Conservation (phyloP, 2,797 vertebrate species). For the Notoglanidium macrostoma region DNA sequence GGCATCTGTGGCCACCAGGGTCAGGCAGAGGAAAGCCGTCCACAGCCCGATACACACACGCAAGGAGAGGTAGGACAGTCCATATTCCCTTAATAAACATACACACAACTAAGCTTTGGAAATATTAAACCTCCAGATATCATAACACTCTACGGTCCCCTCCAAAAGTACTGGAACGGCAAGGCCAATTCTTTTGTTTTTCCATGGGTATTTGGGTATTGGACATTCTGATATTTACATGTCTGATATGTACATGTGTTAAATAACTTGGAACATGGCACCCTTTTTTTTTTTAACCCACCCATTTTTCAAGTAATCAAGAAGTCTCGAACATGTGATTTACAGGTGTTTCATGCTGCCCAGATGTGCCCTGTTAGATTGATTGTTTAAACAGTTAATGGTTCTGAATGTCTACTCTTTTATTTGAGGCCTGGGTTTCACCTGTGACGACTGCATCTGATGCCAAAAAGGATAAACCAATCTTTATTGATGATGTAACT, state of each 20-base stretch:
- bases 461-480: neutral
- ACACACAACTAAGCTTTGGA: neutral
- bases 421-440: neutral
- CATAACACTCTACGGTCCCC: neutral
- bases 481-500: too few species aligned
- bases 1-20: conserved; percentile 96
- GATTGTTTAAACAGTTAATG: neutral
- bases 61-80: conserved; percentile 92
- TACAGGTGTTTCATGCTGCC: neutral
- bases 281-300: neutral
- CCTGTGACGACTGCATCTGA: neutral
- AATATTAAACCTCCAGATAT: neutral
- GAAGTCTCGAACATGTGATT: neutral
- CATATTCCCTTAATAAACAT: conserved; percentile 82
- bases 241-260: neutral
- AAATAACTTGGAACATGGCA: neutral
- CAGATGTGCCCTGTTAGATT: neutral
- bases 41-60: conserved; percentile 96
- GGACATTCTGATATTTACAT: too few species aligned
- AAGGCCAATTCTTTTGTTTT: neutral
- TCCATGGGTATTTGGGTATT: too few species aligned
- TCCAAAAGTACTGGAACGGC: neutral
- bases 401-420: neutral
- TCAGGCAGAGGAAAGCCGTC: conserved; percentile 92
- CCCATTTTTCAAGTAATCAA: neutral